These are phyloP conservation scores for Buathra laborator DNA, from an alignment of 2,888 invertebrate genomes.

Conservation along the genomic window DNA sequence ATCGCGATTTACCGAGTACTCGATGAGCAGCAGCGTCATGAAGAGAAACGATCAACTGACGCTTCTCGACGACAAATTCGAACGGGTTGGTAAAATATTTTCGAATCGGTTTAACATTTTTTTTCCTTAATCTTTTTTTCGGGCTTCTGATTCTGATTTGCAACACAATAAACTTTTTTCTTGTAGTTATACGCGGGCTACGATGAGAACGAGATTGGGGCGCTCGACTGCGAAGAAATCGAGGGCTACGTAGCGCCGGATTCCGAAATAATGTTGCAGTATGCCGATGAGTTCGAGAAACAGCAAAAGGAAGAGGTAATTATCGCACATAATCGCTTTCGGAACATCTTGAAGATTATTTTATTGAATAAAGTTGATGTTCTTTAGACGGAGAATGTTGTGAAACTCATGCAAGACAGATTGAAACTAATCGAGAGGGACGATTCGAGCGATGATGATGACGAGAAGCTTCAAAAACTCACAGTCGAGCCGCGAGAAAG, in stretches of 20 bases:
- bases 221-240: constrained; percentile 96
- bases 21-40: constrained; percentile 96
- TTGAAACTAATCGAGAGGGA: constrained; percentile 77
- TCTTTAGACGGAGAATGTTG: constrained; percentile 79
- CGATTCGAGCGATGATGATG: constrained; percentile 83
- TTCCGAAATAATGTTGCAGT: constrained; percentile 90
- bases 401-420: constrained; percentile 79
- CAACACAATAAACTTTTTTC: constrained; percentile 67
- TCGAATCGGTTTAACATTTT: neutral
- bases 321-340: neutral
- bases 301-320: constrained; percentile 84
- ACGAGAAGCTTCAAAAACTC: constrained; percentile 87
- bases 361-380: constrained; percentile 24
- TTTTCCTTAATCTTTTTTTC: neutral
- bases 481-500: constrained; percentile 88
- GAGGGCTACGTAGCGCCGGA: constrained; percentile 91
- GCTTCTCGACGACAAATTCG: constrained; percentile 95
- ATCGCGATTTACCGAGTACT: constrained; percentile 96
- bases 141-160: neutral
- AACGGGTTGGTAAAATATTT: constrained; percentile 88
- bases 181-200: constrained; percentile 91
- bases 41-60: constrained; percentile 93
- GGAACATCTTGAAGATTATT: neutral
- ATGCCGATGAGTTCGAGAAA: constrained; percentile 92
- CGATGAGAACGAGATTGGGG: constrained; percentile 95